These are phyloP conservation scores for Bradypodion pumilum DNA, from an alignment of 2,797 vertebrate species.

Conservation along the genomic window DNA sequence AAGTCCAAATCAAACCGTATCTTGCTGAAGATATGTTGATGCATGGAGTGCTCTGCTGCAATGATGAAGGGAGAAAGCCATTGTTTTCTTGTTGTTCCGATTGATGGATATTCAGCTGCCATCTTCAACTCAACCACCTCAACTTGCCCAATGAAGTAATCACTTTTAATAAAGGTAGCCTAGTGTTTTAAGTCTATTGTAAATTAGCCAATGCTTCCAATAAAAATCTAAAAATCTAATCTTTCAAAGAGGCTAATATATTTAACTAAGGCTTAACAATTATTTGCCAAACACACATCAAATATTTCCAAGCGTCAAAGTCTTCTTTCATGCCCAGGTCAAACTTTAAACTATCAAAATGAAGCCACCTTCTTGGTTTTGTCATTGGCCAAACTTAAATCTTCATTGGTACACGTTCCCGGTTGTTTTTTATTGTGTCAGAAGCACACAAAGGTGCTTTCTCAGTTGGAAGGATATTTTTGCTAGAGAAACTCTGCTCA, in stretches of 20 bases:
- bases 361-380: no score
- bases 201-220: not conserved
- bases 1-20: not conserved
- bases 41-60: not conserved
- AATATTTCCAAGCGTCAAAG: no score
- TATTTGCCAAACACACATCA: rapidly evolving
- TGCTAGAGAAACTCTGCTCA: no score
- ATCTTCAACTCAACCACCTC: not conserved
- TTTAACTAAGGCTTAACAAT: not conserved
- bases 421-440: no score
- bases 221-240: not conserved
- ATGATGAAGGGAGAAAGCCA: not conserved
- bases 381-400: no score
- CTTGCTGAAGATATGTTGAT: not conserved
- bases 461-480: no score
- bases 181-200: not conserved
- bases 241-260: rapidly evolving
- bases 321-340: no score
- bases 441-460: no score
- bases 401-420: no score
- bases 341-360: no score
- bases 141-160: not conserved
- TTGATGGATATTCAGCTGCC: not conserved
- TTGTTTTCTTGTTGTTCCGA: not conserved
- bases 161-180: not conserved